A percentile compares a stretch with the other conserved stretches of the same genome.
phyloP scores from a whole-genome alignment of 2,888 invertebrate species.

The Acanthosepion pharaonis region DNA sequence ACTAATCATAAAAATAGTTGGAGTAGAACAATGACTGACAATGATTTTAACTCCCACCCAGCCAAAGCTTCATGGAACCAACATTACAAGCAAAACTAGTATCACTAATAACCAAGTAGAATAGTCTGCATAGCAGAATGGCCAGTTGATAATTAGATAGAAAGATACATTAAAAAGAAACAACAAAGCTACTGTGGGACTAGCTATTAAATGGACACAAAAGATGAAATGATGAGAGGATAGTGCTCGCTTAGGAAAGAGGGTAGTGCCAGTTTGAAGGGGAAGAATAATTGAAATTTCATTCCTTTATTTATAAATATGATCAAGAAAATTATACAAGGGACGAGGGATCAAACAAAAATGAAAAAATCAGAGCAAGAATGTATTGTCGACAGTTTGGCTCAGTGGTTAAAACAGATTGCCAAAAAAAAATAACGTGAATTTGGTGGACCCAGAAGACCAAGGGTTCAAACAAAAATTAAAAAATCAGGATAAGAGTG shows the following conservation, averaged over 20 bases:
- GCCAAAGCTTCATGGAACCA: background rate
- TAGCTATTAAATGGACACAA: background rate
- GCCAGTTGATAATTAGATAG: background rate
- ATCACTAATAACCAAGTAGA: background rate
- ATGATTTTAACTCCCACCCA: too few species aligned
- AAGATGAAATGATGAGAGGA: background rate
- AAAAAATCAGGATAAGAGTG: background rate
- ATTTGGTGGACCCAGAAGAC: background rate
- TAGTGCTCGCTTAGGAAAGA: background rate
- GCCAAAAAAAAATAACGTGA: too few species aligned
- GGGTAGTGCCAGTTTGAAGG: background rate
- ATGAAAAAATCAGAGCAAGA: background rate
- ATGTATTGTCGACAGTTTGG: too few species aligned
- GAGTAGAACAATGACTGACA: too few species aligned
- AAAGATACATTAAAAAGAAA: background rate
- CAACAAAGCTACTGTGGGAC: background rate
- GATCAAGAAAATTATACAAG: background rate
- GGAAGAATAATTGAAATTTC: background rate
- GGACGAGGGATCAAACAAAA: background rate
- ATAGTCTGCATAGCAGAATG: background rate
- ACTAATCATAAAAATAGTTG: background rate
- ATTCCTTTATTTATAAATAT: background rate
- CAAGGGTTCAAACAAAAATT: background rate
- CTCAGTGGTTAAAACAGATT: too few species aligned
- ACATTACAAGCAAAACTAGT: background rate